Evolutionary conservation across 2,888 invertebrate genomes (phyloP).

Genomic region (Pardosa pseudoannulata): DNA sequence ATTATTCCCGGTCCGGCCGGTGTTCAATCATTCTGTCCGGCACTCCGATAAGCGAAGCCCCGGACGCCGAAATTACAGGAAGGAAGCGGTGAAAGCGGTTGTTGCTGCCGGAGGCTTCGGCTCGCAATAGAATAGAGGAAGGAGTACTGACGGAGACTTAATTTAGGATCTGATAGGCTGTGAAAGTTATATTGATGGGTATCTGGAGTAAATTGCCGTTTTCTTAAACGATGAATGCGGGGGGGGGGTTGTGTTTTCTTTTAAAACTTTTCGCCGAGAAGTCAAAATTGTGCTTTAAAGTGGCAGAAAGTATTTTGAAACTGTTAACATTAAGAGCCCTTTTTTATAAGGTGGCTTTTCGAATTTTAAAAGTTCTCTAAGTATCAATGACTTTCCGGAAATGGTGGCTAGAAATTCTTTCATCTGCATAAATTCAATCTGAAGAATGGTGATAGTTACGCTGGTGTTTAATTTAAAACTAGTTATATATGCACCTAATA

Average conservation of each 20-base stretch:
- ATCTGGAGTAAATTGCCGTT: slow-evolving; percentile 20
- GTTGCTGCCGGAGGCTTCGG: slow-evolving; percentile 64
- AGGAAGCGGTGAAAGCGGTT: slow-evolving; percentile 71
- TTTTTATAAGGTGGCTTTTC: background rate
- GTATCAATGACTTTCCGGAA: too few species aligned
- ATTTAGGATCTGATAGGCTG: slow-evolving; percentile 42
- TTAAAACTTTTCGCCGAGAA: background rate
- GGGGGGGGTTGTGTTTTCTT: background rate
- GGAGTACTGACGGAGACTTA: slow-evolving; percentile 16
- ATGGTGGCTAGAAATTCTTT: too few species aligned
- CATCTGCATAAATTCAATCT: too few species aligned
- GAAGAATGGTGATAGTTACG: too few species aligned
- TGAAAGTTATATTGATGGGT: background rate
- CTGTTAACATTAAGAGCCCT: background rate
- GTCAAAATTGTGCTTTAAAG: background rate
- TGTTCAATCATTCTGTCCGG: slow-evolving; percentile 72
- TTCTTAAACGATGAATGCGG: slow-evolving; percentile 17
- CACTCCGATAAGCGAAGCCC: slow-evolving; percentile 54
- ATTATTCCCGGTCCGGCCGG: slow-evolving; percentile 41
- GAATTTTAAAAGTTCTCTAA: too few species aligned
- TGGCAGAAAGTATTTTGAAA: background rate
- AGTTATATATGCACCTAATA: too few species aligned
- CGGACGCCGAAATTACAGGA: slow-evolving; percentile 69
- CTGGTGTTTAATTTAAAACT: too few species aligned
- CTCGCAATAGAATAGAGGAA: background rate